A percentile compares a stretch with the other conserved stretches of the same genome.
Conservation (phyloP, 2,113 vertebrate genomes). For the Pelecanus crispus region DNA sequence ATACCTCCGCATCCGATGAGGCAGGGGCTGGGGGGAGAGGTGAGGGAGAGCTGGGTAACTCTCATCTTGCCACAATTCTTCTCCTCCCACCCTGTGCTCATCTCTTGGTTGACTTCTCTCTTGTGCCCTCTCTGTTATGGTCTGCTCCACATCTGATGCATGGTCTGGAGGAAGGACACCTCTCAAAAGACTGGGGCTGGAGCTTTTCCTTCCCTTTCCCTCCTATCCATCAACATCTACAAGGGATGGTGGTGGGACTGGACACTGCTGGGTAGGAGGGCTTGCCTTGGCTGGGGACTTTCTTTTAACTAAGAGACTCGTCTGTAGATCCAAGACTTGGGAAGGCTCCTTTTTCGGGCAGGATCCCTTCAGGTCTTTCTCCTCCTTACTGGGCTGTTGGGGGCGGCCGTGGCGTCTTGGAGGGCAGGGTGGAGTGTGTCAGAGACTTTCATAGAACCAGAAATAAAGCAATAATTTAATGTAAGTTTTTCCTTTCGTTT, state of each 20-base stretch:
- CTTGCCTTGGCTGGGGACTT: background rate
- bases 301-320: background rate
- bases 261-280: background rate
- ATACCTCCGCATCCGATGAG: constrained; percentile 80
- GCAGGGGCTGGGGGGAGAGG: background rate
- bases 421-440: background rate
- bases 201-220: background rate
- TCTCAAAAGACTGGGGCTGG: background rate
- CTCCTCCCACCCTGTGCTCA: background rate
- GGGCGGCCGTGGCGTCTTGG: background rate
- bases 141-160: background rate
- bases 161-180: background rate
- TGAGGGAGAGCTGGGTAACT: background rate
- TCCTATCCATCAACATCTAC: background rate
- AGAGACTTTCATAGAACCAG: constrained; percentile 26
- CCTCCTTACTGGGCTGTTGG: background rate
- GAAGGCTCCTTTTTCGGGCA: background rate
- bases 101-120: background rate
- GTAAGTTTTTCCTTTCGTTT: background rate
- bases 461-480: constrained; percentile 67
- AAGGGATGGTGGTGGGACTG: background rate
- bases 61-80: background rate
- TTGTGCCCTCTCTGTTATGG: background rate
- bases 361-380: constrained; percentile 35
- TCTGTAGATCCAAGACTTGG: background rate